Base-by-base conservation (phyloP, 2,797 vertebrate species). In the Alauda arvensis region DNA sequence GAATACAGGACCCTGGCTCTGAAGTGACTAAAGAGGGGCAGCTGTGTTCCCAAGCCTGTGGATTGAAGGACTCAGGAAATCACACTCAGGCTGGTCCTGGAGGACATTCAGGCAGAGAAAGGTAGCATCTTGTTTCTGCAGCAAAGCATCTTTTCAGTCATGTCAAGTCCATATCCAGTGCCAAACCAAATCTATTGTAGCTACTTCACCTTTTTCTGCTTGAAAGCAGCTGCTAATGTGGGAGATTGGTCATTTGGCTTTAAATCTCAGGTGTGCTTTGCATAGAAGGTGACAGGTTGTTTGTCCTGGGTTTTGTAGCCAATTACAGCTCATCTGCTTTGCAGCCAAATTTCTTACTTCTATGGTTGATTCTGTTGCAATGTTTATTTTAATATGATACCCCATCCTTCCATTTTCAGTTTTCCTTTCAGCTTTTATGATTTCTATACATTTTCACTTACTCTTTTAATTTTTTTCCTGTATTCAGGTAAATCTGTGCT, bases 311-410 rank as follows among this genome's bases (percentile, higher is more conserved):
- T 87, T 92, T 93, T 87, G 51, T 80, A 90, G 74, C 21, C 78
- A 82, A 18, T 88, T 91, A 77, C 6, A 23, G 60, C 77, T 89
- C 34, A 67, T 85, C 70, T 90, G 60, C 81, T 86, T 83, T 93
- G 62, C 82, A 80, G 63, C 19, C 42, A 72, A 62, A 34, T 49
- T 66, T 80, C 31, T n/a, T 89, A 15, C 43, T 77, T 75, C 77
- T 66, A 52, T 77, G 45, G 31, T 86, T 59, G 42, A 48, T 83
- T 93, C 62, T 77, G 52, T 77, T 86, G 66, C 31, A 59, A 24
- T 79, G 37, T 86, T 86, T 85, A 63, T 74, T 83, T 89, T 72
- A 80, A 34, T 83, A 49, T 75, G 42, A 49, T 86, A 77, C 6
- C 5, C 3, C 14, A 52, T 83, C 14, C 11, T 93, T 72, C 53